phyloP scores from a whole-genome alignment of 1,140 invertebrate genomes.

The Hirudo medicinalis region DNA sequence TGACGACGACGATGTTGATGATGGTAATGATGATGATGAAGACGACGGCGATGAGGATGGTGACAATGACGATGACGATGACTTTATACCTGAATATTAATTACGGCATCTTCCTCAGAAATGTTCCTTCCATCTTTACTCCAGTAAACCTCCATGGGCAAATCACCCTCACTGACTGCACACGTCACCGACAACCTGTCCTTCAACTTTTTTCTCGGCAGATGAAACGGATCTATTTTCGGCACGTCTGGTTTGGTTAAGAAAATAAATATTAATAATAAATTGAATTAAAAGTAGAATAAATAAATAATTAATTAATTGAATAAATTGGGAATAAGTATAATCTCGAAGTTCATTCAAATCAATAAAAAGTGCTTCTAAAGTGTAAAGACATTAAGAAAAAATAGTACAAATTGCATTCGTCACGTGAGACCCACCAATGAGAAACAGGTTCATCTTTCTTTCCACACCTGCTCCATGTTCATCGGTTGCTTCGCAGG shows the following conservation, averaged over 20 bases:
- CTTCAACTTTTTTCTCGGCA: conserved; percentile 67
- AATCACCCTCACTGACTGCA: conserved; percentile 81
- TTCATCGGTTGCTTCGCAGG: conserved; percentile 76
- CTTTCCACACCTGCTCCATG: conserved; percentile 68
- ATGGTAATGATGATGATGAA: background rate
- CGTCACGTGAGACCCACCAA: background rate
- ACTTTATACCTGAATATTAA: conserved; percentile 45
- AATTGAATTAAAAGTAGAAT: background rate
- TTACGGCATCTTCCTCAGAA: conserved; percentile 32
- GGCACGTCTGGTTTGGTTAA: conserved; percentile 43
- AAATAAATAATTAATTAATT: too few relatives aligned
- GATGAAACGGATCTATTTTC: conserved; percentile 54
- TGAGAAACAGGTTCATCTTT: background rate
- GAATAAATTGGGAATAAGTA: too few relatives aligned
- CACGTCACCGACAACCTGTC: conserved; percentile 76
- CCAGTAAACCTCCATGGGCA: conserved; percentile 78
- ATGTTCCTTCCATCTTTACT: conserved; percentile 60
- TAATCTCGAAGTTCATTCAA: too few relatives aligned
- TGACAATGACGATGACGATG: background rate
- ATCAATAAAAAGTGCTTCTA: too few relatives aligned
- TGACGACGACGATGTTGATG: background rate
- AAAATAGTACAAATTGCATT: too few relatives aligned
- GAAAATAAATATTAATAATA: too few relatives aligned
- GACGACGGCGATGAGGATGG: background rate
- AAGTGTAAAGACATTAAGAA: too few relatives aligned